These are phyloP conservation scores for Leptinotarsa peninsularis DNA, from an alignment of 2,888 invertebrate genomes.

Conservation along the genomic window DNA sequence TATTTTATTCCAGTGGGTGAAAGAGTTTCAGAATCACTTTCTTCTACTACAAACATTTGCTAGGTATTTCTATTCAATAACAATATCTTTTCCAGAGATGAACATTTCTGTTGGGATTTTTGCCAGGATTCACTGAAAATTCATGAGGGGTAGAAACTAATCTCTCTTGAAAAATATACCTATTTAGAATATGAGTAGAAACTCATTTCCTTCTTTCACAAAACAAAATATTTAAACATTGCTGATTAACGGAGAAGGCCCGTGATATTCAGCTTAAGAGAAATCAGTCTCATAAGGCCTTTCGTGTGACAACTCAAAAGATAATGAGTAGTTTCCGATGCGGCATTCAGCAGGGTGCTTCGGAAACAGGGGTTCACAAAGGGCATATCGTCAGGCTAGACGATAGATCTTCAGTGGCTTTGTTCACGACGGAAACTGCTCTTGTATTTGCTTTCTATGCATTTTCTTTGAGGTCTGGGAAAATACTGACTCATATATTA, in stretches of 20 bases:
- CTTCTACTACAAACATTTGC: too few species aligned
- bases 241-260: background rate
- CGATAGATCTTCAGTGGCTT: conserved; percentile 15
- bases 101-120: too few species aligned
- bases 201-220: background rate
- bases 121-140: too few species aligned
- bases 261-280: background rate
- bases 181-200: too few species aligned
- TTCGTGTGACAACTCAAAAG: conserved; percentile 13
- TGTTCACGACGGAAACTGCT: conserved; percentile 21
- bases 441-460: conserved; percentile 13
- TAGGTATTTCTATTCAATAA: too few species aligned
- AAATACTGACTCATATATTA: background rate
- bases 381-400: background rate
- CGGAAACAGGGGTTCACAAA: conserved; percentile 6
- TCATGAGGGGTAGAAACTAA: too few species aligned
- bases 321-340: conserved; percentile 27
- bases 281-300: background rate
- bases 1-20: too few species aligned
- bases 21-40: too few species aligned
- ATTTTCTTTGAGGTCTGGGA: background rate
- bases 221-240: background rate
- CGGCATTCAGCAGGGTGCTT: conserved; percentile 4
- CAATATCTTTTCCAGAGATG: too few species aligned
- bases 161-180: too few species aligned